These are phyloP conservation scores for Drosophila imparisetae DNA, from an alignment of 2,888 invertebrate genomes.

Conservation along the genomic window DNA sequence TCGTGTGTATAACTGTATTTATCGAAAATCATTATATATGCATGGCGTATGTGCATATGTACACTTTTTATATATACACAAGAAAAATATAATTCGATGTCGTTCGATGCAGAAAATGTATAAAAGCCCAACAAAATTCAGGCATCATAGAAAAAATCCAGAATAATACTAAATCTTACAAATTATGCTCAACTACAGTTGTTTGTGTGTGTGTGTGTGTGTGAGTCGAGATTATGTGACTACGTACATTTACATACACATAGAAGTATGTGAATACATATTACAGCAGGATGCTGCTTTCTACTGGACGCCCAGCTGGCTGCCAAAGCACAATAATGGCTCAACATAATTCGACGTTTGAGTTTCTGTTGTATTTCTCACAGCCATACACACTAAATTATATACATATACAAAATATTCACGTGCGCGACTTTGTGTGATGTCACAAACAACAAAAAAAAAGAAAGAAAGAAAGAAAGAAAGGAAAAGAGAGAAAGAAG, in stretches of 20 bases:
- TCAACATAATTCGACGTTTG: conserved; percentile 54
- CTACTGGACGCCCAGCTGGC: conserved; percentile 65
- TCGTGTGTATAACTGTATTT: conserved; percentile 82
- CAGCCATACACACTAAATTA: conserved; percentile 5
- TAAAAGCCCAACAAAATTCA: conserved; percentile 27
- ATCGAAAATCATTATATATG: conserved; percentile 63
- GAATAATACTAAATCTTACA: conserved; percentile 38
- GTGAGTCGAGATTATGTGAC: conserved; percentile 65
- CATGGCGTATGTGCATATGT: conserved; percentile 26
- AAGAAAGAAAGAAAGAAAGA: neutral
- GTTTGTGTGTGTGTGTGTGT: conserved; percentile 18
- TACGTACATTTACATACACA: conserved; percentile 16
- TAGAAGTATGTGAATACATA: conserved; percentile 19
- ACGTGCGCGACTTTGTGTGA: conserved; percentile 10
- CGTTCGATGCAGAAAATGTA: conserved; percentile 3
- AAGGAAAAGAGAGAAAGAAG: neutral
- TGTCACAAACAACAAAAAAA: conserved; percentile 13
- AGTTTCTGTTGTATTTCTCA: conserved; percentile 11
- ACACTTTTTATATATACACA: conserved; percentile 26
- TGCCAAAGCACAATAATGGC: conserved; percentile 44
- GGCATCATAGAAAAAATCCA: conserved; percentile 39
- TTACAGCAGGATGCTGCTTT: conserved; percentile 11
- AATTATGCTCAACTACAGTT: conserved; percentile 10
- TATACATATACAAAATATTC: conserved; percentile 9
- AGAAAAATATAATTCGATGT: conserved; percentile 17